phyloP scores from a whole-genome alignment of 2,797 vertebrate genomes.

The Lepilemur septentrionalis region DNA sequence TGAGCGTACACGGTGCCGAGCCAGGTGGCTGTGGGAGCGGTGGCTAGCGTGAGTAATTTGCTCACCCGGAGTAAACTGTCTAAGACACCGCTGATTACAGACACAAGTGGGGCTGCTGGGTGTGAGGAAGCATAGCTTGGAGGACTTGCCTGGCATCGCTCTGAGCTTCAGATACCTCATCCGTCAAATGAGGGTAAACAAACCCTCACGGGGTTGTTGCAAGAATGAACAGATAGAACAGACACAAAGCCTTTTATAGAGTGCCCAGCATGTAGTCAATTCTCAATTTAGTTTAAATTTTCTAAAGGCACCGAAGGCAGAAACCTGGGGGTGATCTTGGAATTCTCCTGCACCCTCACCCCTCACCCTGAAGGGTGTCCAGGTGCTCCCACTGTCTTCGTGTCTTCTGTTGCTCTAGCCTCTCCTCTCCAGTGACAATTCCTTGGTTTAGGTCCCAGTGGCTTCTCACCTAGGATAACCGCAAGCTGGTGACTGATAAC shows the following conservation, averaged over 20 bases:
- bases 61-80: not conserved
- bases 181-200: not conserved
- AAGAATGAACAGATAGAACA: not conserved
- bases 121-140: not conserved
- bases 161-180: not conserved
- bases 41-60: not conserved
- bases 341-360: not conserved
- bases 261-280: not conserved
- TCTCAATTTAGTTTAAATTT: not conserved
- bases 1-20: not conserved
- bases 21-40: not conserved
- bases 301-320: not conserved
- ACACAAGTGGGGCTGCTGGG: not conserved
- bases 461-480: not conserved
- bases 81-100: not conserved
- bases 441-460: not conserved
- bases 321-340: not conserved
- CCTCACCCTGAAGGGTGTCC: not conserved
- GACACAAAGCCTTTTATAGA: not conserved
- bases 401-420: not conserved
- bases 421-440: not conserved
- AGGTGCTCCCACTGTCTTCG: not conserved
- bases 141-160: not conserved
- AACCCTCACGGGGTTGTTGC: not conserved
- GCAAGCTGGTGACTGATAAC: not conserved